Evolutionary conservation across 2,888 invertebrate genomes (phyloP).

Genomic region (Zonitis immaculata): DNA sequence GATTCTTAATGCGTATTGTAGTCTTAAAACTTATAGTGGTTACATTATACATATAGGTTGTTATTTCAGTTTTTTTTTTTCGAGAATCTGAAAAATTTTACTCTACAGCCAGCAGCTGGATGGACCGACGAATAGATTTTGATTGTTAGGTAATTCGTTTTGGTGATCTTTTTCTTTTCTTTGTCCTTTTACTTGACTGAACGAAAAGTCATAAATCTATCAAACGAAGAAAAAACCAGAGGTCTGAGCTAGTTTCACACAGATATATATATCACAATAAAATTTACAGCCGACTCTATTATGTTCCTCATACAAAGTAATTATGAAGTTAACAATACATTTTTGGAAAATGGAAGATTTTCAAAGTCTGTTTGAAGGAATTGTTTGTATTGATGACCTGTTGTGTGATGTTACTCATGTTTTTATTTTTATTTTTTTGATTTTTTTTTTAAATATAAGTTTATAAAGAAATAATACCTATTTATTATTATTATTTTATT

Average conservation of each 20-base stretch:
- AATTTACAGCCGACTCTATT: slow-evolving; percentile 18
- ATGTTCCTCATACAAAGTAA: slow-evolving; percentile 19
- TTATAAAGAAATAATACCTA: too few relatives aligned
- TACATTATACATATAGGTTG: too few relatives aligned
- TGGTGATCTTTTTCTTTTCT: slow-evolving; percentile 7
- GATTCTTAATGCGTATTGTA: too few relatives aligned
- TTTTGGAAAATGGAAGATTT: too few relatives aligned
- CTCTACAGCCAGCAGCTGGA: not conserved
- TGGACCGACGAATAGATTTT: not conserved
- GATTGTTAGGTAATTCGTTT: slow-evolving; percentile 2
- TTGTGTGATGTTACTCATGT: too few relatives aligned
- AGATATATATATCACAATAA: slow-evolving; percentile 9
- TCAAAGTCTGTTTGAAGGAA: too few relatives aligned
- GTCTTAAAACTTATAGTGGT: too few relatives aligned
- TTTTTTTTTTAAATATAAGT: too few relatives aligned
- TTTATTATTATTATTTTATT: too few relatives aligned
- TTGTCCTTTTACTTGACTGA: slow-evolving; percentile 7
- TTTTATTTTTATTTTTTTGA: too few relatives aligned
- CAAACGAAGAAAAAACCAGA: not conserved
- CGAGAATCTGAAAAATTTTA: not conserved
- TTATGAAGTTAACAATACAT: slow-evolving; percentile 16
- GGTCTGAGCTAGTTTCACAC: slow-evolving; percentile 12
- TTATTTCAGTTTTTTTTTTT: too few relatives aligned
- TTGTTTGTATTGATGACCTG: too few relatives aligned
- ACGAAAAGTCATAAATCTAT: slow-evolving; percentile 14